Conservation (phyloP, 2,113 vertebrate genomes). For the Seriola aureovittata region DNA sequence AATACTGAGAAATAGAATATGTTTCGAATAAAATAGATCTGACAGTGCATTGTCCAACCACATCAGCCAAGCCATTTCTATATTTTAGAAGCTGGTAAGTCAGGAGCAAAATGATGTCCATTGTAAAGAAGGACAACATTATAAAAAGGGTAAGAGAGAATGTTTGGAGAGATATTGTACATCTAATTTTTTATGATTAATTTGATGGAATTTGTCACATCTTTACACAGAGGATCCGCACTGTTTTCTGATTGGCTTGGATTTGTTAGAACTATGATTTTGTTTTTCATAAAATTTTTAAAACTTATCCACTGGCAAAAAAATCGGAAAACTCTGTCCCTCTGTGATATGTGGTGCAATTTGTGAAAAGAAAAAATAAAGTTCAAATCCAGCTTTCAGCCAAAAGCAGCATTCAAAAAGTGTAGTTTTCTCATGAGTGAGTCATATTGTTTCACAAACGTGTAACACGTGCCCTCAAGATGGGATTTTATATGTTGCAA, state of each 20-base stretch:
- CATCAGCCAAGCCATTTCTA: neutral
- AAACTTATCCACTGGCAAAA: too few relatives aligned
- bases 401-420: too few relatives aligned
- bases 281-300: too few relatives aligned
- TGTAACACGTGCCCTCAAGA: too few relatives aligned
- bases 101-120: neutral
- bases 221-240: too few relatives aligned
- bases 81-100: neutral
- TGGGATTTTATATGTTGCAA: too few relatives aligned
- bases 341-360: too few relatives aligned
- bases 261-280: neutral
- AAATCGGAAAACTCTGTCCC: too few relatives aligned
- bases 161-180: neutral
- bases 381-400: too few relatives aligned
- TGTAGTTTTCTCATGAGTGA: too few relatives aligned
- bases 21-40: neutral
- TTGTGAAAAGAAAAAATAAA: too few relatives aligned
- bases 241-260: neutral
- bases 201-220: neutral
- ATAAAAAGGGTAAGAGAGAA: neutral
- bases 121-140: neutral
- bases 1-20: neutral
- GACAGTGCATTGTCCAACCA: neutral
- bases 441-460: too few relatives aligned
- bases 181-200: neutral